These are phyloP conservation scores for Acanthiza pusilla DNA, from an alignment of 2,797 vertebrate genomes.

Conservation along the genomic window DNA sequence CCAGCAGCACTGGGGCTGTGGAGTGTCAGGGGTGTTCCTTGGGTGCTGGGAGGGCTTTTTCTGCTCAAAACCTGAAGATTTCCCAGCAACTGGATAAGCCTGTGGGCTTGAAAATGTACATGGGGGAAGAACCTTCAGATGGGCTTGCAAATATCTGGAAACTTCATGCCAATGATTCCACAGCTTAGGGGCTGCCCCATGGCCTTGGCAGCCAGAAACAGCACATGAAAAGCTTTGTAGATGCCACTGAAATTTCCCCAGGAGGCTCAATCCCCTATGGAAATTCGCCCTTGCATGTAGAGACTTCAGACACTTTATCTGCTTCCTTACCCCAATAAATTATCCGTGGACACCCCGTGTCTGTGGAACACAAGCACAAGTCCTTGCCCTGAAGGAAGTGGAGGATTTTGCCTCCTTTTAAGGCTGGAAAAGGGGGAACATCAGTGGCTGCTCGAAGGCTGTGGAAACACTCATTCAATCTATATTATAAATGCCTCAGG, in stretches of 20 bases:
- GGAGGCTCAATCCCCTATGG: not conserved
- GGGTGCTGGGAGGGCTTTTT: not conserved
- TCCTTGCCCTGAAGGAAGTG: not conserved
- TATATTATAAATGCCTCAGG: not conserved
- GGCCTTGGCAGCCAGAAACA: not conserved
- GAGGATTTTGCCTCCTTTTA: not conserved
- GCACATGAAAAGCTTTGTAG: not conserved
- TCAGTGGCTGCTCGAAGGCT: not conserved
- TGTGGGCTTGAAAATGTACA: accelerated
- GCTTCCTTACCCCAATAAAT: not conserved
- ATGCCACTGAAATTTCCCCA: not conserved
- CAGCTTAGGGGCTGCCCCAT: not conserved
- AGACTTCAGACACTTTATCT: not conserved
- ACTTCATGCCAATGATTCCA: not conserved
- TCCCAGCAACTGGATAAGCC: not conserved
- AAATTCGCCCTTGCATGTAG: not conserved
- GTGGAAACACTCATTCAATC: not conserved
- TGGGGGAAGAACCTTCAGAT: not conserved
- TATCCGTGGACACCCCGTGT: accelerated
- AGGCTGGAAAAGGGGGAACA: accelerated
- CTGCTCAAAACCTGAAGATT: not conserved
- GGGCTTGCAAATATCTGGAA: not conserved
- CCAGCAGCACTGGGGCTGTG: not conserved
- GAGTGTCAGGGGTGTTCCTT: accelerated
- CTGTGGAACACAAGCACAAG: not conserved